Evolutionary conservation across 2,113 vertebrate species (phyloP).

Genomic region (Speoplatyrhinus poulsoni): DNA sequence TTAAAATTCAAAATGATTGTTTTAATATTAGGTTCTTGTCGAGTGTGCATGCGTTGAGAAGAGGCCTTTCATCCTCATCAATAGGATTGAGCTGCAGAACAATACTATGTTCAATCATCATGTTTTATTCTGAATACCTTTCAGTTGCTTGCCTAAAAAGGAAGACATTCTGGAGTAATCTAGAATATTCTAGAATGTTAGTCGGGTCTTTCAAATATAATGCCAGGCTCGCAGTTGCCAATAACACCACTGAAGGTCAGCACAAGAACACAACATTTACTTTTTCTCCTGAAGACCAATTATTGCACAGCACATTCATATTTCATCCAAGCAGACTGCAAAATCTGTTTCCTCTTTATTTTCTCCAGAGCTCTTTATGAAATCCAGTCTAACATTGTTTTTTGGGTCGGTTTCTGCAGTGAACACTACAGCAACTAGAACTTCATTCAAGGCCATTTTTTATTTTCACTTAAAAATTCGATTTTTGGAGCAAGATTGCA

Average conservation of each 20-base stretch:
- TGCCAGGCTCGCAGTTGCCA: too few species aligned
- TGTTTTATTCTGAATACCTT: background rate
- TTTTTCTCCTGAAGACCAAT: too few species aligned
- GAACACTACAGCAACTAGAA: background rate
- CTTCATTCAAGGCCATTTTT: background rate
- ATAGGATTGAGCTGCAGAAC: background rate
- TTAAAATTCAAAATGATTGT: constrained; percentile 54
- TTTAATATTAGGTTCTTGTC: constrained; percentile 22
- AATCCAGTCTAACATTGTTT: too few species aligned
- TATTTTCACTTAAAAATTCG: background rate
- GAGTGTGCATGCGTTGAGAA: background rate
- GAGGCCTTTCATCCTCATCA: constrained; percentile 26
- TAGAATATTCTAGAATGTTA: background rate
- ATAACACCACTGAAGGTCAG: too few species aligned
- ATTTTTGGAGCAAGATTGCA: constrained; percentile 4
- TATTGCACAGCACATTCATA: too few species aligned
- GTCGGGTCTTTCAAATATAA: background rate
- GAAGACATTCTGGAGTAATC: background rate
- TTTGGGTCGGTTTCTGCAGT: too few species aligned
- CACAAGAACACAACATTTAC: too few species aligned
- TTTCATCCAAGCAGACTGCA: too few species aligned
- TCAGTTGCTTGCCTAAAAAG: background rate
- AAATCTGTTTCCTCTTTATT: too few species aligned
- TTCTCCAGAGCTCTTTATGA: too few species aligned
- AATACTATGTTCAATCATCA: background rate